Evolutionary conservation across 2,113 vertebrate genomes (phyloP).

Genomic region (Gymnobelideus leadbeateri): DNA sequence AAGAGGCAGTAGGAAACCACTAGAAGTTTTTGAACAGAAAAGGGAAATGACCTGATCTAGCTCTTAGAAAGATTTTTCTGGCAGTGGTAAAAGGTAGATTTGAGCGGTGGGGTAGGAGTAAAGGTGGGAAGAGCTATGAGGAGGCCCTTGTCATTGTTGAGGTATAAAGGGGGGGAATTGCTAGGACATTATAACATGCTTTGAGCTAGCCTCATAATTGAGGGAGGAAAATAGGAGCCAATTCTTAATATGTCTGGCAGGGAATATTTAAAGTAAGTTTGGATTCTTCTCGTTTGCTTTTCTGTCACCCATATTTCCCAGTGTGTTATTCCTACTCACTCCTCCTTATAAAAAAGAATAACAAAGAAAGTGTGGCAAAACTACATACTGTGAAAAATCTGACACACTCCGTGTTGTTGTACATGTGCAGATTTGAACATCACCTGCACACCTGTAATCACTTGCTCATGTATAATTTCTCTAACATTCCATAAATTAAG

Average conservation of each 20-base stretch:
- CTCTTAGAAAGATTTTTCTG: constrained; percentile 20
- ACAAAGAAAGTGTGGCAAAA: neutral
- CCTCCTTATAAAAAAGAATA: neutral
- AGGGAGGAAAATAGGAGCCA: neutral
- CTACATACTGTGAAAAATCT: neutral
- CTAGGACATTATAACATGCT: neutral
- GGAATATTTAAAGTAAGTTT: neutral
- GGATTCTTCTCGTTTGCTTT: neutral
- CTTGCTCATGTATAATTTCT: neutral
- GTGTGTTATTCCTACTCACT: neutral
- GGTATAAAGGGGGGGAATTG: neutral
- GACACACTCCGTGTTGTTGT: neutral
- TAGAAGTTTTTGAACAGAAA: neutral
- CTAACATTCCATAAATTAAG: neutral
- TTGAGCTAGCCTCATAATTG: neutral
- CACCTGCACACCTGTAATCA: neutral
- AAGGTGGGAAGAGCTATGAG: neutral
- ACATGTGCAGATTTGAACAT: constrained; percentile 25
- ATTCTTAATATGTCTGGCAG: neutral
- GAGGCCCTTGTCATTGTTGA: constrained; percentile 12
- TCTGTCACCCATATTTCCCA: neutral
- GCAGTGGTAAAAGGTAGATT: constrained; percentile 34
- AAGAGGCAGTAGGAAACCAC: neutral
- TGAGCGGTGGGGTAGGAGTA: constrained; percentile 18
- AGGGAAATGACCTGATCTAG: constrained; percentile 13